Base-by-base conservation (phyloP, 2,797 vertebrate genomes). In the Kryptopterus vitreolus region DNA sequence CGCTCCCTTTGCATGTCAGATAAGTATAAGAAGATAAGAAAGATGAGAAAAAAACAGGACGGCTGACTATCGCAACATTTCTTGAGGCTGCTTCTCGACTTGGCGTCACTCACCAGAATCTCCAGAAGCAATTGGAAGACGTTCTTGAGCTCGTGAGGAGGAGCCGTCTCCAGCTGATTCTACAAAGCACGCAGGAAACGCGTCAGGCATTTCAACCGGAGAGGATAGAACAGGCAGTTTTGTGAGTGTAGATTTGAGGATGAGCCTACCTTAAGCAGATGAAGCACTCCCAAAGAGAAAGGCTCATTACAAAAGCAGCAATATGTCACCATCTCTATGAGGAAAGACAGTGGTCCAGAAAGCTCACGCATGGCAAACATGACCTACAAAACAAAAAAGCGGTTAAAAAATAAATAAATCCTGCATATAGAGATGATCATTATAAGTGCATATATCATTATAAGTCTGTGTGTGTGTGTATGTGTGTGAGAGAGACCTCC, bases 91-190 rank as follows among this genome's bases (percentile, higher is more conserved):
- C 33, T n/a, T 7, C n/a, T 24, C 48, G 63, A 73, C n/a, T 35
- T 31, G 26, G n/a, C 15, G 2, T 35, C 26, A 93, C 95, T 89
- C 89, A 98, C 98, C 89, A 99, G 84, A 53, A 98, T 95, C 89
- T 99, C 98, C 85, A 98, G 95, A 76, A 99, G 96, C 89, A 99
- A 94, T 79, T 96, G 97, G 90, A 99, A 99, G 62, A 96, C 92
- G 73, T 98, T 99, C 92, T 99, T 99, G 81, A 99, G 92, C 84
- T 99, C 98, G 82, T 99, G 97, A 85, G 97, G 96, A 2, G 97
- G 97, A 79, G 97, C 97, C 0, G 95, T 95, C 91, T 99, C 97
- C 89, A 99, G 92, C 82, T 99, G 98, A 81, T 95, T 96, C 98
- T 99, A 87, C 0, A 48, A 83, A 46, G 66, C 52, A 78, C 31